phyloP scores from a whole-genome alignment of 2,888 invertebrate genomes.

The Leptinotarsa juncta region DNA sequence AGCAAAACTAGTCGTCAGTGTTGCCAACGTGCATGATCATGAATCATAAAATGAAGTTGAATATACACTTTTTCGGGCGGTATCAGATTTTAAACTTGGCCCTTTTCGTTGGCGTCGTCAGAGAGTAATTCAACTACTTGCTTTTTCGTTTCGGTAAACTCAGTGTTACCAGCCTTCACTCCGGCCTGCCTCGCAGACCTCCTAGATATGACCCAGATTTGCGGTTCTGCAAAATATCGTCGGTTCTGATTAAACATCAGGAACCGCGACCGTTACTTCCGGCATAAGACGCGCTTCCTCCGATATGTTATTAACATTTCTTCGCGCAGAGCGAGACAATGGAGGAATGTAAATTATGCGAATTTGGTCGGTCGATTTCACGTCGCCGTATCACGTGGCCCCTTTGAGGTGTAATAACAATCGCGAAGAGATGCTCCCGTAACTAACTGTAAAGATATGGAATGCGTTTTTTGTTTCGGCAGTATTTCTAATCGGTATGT shows the following conservation, averaged over 20 bases:
- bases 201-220: conserved; percentile 13
- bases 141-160: too few species aligned
- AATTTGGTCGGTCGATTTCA: conserved; percentile 37
- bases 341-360: conserved; percentile 40
- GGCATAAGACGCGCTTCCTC: conserved; percentile 21
- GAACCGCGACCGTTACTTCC: conserved; percentile 27
- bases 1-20: too few species aligned
- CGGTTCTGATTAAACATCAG: conserved; percentile 15
- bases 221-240: conserved; percentile 20
- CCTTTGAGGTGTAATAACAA: conserved; percentile 11
- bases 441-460: conserved; percentile 10
- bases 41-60: too few species aligned
- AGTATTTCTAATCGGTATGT: neutral
- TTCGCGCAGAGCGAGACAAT: conserved; percentile 31
- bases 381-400: conserved; percentile 4
- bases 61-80: too few species aligned
- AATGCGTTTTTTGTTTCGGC: neutral
- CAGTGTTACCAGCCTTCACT: neutral
- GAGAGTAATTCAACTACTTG: too few species aligned
- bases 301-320: conserved; percentile 21
- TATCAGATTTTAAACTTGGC: too few species aligned
- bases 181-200: conserved; percentile 15
- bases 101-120: too few species aligned
- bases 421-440: conserved; percentile 13
- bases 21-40: too few species aligned